A percentile compares a stretch with the other conserved stretches of the same genome.
Conservation (phyloP, 1,140 invertebrate species). For the Drosophila punjabiensis region DNA sequence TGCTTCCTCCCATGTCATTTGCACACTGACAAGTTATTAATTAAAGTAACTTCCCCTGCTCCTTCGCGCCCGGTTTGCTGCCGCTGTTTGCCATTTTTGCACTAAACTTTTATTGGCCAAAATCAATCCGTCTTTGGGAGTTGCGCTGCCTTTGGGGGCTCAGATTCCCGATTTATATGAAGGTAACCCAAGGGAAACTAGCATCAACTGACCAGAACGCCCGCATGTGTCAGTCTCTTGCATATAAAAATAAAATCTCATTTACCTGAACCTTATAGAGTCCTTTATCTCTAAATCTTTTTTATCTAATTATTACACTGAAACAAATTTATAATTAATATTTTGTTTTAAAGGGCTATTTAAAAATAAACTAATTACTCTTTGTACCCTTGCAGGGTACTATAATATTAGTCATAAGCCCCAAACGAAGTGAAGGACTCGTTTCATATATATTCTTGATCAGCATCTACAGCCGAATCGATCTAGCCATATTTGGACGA, state of each 20-base stretch:
- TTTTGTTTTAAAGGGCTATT: not conserved
- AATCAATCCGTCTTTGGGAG: slow-evolving; percentile 31
- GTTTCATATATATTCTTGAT: no score
- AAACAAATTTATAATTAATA: not conserved
- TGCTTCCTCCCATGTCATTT: slow-evolving; percentile 78
- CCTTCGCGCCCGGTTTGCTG: not conserved
- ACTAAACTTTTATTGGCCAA: slow-evolving; percentile 25
- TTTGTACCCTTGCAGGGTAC: no score
- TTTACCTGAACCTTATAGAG: slow-evolving; percentile 18
- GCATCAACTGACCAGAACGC: not conserved
- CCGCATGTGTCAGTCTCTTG: slow-evolving; percentile 12
- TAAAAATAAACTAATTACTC: no score
- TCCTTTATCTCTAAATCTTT: not conserved
- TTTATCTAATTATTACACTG: not conserved
- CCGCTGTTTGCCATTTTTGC: slow-evolving; percentile 3
- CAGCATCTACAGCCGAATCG: no score
- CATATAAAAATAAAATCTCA: slow-evolving; percentile 30
- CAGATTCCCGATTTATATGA: not conserved
- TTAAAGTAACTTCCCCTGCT: slow-evolving; percentile 69
- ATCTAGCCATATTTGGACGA: no score
- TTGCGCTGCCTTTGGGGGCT: not conserved
- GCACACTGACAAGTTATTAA: slow-evolving; percentile 84
- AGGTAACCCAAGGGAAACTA: slow-evolving; percentile 6
- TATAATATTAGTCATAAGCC: no score
- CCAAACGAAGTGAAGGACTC: no score